Evolutionary conservation across 2,113 vertebrate species (phyloP).

Genomic region (Xyliphius kryptos): DNA sequence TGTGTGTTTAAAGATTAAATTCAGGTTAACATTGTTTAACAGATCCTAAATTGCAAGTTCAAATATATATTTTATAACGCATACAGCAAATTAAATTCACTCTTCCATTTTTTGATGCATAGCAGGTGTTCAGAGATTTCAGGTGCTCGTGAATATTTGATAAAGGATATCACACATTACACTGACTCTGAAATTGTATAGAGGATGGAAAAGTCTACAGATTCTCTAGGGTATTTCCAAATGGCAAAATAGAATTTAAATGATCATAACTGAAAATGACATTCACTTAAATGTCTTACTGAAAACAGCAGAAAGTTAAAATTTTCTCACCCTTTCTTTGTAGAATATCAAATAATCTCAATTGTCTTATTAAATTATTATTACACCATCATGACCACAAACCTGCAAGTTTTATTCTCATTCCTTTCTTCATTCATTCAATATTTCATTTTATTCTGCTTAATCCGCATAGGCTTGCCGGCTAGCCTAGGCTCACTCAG

Average conservation of each 20-base stretch:
- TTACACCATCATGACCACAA: not conserved
- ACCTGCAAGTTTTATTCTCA: not conserved
- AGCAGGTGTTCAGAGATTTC: conserved; percentile 1
- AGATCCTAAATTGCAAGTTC: not conserved
- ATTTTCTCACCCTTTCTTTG: not conserved
- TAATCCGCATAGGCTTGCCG: no score
- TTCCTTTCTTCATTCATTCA: no score
- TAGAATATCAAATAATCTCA: conserved; percentile 1
- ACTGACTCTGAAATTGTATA: not conserved
- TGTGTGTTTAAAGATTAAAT: no score
- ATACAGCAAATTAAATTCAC: conserved; percentile 1
- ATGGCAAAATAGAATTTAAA: not conserved
- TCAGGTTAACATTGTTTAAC: not conserved
- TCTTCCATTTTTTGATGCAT: not conserved
- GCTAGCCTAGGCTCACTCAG: no score
- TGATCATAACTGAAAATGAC: not conserved
- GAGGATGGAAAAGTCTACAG: not conserved
- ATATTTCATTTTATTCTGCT: no score
- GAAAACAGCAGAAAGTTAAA: not conserved
- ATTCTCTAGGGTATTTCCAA: not conserved
- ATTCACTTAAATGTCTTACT: not conserved
- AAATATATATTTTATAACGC: conserved; percentile 1
- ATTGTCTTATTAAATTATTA: not conserved
- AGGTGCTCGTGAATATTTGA: not conserved
- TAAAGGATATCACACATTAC: conserved; percentile 2